Evolutionary conservation across 2,797 vertebrate genomes (phyloP), one percentile per base, ranked within the genome.

Genomic region (Erithacus rubecula): DNA sequence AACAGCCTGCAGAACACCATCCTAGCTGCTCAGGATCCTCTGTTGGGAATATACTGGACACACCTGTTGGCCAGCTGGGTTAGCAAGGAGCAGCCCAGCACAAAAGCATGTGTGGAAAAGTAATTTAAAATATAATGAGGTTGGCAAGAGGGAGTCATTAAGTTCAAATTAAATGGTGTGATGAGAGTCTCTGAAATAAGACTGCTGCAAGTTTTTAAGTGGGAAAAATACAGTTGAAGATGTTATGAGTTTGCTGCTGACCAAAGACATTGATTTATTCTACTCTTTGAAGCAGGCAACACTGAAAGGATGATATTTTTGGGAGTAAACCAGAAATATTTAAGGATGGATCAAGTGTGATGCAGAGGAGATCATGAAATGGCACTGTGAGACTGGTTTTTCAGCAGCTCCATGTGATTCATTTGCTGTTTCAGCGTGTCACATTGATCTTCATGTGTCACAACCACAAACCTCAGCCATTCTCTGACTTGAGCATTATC

Each of bases 361-460:
- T 90, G 43, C n/a, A 56, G 75, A 68, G 46, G 21, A 51, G 52
- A 41, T 81, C 32, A 34, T 88, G 18, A 94, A 92, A 84, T 44
- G 41, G 18, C 10, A 10, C 43, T 36, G 19, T 59, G 69, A 32
- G 32, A 49, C 58, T 83, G 13, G 6, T 78, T 67, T 94, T 83
- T 78, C 39, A 56, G 51, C 36, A 77, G 39, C n/a, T 81, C 27
- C 62, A 4, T 3, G 9, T 72, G 76, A 78, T 87, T 93, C 15
- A n/a, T 62, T 86, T 78, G 21, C 39, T 83, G 74, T 69, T 94
- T 91, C 69, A 91, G 9, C 63, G 56, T 36, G 34, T 78, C 32
- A 3, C 70, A 72, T 88, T 83, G 94, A 94, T 94, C 70, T 81
- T 83, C 44, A 21, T 69, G 63, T 94, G 87, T 94, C 94, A 90